phyloP scores from a whole-genome alignment of 2,113 vertebrate genomes.

The Pelodiscus sinensis region DNA sequence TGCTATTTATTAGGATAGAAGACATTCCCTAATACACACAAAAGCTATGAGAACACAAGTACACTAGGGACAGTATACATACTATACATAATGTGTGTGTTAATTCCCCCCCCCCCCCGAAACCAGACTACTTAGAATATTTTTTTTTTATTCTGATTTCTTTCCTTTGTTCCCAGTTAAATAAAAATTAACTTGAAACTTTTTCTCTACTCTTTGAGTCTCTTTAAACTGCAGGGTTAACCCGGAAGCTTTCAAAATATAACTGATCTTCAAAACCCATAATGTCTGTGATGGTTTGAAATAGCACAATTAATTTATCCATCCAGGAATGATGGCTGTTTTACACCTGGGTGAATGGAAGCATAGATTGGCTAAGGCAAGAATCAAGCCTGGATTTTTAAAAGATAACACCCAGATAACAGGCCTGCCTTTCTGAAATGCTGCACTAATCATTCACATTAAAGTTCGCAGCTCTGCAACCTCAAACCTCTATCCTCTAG shows the following conservation, averaged over 20 bases:
- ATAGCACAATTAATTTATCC: not conserved
- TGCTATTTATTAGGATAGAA: not conserved
- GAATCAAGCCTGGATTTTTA: not conserved
- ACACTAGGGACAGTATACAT: no score
- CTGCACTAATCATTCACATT: fast-evolving
- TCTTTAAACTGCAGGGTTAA: constrained; percentile 27
- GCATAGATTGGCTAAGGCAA: not conserved
- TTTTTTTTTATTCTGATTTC: not conserved
- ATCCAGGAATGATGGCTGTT: not conserved
- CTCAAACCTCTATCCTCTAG: not conserved
- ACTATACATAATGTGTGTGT: no score
- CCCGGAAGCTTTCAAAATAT: not conserved
- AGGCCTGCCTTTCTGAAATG: not conserved
- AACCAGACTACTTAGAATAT: not conserved
- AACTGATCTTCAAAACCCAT: constrained; percentile 31
- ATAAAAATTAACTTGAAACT: not conserved
- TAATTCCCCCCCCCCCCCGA: not conserved
- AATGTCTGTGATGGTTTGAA: constrained; percentile 20
- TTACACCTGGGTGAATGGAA: not conserved
- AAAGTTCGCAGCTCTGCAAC: not conserved
- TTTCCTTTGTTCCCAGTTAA: not conserved
- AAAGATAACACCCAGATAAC: fast-evolving
- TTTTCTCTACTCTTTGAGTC: not conserved
- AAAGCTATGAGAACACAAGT: not conserved
- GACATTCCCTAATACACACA: no score